Percentiles rank a stretch among this genome's conserved stretches.
phyloP scores from a whole-genome alignment of 2,113 vertebrate species.

The Catharus fuscescens region DNA sequence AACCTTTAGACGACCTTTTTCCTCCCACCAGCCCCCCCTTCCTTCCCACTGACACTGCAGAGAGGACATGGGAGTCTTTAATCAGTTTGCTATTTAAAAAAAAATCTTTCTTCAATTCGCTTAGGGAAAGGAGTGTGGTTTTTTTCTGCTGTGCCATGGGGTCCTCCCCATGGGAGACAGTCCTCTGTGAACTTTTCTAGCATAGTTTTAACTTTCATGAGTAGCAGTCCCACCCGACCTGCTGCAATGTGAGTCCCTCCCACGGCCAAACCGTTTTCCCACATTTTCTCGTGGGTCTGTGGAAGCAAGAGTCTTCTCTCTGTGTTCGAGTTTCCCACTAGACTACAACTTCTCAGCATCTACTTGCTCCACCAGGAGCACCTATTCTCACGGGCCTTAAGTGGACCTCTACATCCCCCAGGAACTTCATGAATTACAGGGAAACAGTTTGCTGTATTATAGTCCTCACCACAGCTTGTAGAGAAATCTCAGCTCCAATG shows the following conservation, averaged over 20 bases:
- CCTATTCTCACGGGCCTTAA: background rate
- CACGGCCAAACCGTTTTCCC: background rate
- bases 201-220: accelerated
- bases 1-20: background rate
- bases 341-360: background rate
- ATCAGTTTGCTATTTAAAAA: background rate
- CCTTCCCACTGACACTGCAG: background rate
- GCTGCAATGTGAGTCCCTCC: background rate
- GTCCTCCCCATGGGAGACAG: background rate
- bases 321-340: background rate
- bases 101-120: background rate
- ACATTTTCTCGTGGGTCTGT: background rate
- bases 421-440: background rate
- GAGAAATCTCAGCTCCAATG: background rate
- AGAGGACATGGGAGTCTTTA: background rate
- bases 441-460: background rate
- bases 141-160: background rate
- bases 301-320: background rate
- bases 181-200: background rate
- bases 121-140: background rate
- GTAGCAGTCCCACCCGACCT: accelerated
- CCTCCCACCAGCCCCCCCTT: background rate
- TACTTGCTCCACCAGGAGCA: background rate
- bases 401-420: background rate
- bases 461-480: background rate